Percentiles rank a stretch among this genome's conserved stretches.
Conservation (phyloP, 2,888 invertebrate species). For the Carterocephalus palaemon region DNA sequence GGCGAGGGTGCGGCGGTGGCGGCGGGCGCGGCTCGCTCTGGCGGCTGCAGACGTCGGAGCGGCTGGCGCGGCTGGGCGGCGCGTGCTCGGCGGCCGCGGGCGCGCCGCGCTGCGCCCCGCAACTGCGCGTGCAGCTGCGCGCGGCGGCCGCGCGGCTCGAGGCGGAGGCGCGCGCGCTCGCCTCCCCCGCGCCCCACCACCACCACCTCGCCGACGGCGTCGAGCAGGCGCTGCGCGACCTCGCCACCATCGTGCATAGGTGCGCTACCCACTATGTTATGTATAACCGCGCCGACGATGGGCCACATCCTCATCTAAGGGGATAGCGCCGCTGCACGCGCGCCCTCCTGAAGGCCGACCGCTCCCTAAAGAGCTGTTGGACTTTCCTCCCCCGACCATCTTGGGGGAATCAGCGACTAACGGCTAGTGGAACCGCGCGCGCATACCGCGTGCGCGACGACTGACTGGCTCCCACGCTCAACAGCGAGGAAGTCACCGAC, state of each 20-base stretch:
- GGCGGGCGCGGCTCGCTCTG: constrained; percentile 64
- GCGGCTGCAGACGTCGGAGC: constrained; percentile 69
- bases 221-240: constrained; percentile 73
- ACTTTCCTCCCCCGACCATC: not conserved
- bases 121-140: constrained; percentile 90
- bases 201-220: constrained; percentile 60
- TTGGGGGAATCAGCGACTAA: too few species aligned
- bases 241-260: constrained; percentile 86
- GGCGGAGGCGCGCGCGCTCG: constrained; percentile 60
- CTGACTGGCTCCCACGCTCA: too few species aligned
- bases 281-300: too few species aligned
- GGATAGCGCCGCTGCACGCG: too few species aligned
- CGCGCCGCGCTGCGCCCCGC: constrained; percentile 89
- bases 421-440: too few species aligned
- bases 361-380: too few species aligned
- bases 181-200: constrained; percentile 48
- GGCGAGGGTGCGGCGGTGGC: constrained; percentile 47
- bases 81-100: constrained; percentile 92
- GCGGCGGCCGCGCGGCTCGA: constrained; percentile 72
- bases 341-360: too few species aligned
- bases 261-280: constrained; percentile 47
- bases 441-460: too few species aligned
- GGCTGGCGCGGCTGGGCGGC: constrained; percentile 86
- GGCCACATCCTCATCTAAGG: too few species aligned
- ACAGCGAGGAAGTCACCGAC: too few species aligned